These are phyloP conservation scores for Onychomys torridus DNA, from an alignment of 2,797 vertebrate species.

Conservation along the genomic window DNA sequence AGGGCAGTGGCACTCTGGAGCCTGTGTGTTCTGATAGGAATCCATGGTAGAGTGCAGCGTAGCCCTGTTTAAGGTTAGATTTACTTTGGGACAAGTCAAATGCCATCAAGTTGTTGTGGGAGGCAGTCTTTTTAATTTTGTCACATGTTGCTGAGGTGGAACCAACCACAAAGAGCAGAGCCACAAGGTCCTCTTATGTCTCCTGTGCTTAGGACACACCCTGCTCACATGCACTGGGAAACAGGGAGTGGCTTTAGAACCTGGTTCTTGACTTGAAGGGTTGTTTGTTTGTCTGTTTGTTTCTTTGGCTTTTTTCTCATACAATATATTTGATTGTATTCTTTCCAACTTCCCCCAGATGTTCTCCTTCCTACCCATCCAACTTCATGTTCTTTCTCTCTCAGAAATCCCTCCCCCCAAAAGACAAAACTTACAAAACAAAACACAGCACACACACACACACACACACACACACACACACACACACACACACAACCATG, in stretches of 20 bases:
- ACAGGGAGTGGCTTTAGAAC: not conserved
- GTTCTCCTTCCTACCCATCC: too few relatives aligned
- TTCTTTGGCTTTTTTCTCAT: not conserved
- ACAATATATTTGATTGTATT: not conserved
- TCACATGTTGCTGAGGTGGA: not conserved
- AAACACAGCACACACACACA: not conserved
- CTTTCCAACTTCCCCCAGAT: not conserved
- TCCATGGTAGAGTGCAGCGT: not conserved
- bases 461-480: too few relatives aligned
- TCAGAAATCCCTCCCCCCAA: not conserved
- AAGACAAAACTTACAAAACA: not conserved
- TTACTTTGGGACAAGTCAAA: not conserved
- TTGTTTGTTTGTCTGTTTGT: not conserved
- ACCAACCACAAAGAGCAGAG: not conserved
- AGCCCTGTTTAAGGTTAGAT: not conserved
- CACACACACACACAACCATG: too few relatives aligned
- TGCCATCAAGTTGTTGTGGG: not conserved
- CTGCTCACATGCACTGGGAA: not conserved
- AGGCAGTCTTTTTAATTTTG: not conserved
- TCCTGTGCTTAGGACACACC: accelerated
- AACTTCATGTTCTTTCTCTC: not conserved
- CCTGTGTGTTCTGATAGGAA: not conserved
- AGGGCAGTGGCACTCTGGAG: not conserved
- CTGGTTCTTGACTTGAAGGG: not conserved
- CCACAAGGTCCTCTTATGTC: accelerated